Evolutionary conservation across 2,797 vertebrate species (phyloP).

Genomic region (Buceros bicornis): DNA sequence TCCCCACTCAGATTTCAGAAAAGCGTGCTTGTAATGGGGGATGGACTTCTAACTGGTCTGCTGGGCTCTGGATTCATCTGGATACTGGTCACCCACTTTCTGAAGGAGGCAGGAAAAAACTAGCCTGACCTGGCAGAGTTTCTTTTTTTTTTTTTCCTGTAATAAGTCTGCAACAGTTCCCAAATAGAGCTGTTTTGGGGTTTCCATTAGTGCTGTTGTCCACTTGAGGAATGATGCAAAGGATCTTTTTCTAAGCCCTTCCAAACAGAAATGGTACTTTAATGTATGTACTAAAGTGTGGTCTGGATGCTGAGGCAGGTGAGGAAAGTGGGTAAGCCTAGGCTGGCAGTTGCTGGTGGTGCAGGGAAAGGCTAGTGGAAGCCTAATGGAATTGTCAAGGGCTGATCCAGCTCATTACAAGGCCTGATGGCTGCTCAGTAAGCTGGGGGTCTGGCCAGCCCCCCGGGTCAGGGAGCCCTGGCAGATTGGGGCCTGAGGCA

Average conservation of each 20-base stretch:
- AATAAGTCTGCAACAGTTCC: not conserved
- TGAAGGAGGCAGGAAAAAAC: not conserved
- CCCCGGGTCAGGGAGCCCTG: not conserved
- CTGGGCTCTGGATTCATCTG: not conserved
- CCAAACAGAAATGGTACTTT: not conserved
- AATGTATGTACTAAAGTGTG: not conserved
- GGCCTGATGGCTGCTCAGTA: not conserved
- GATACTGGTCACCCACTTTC: not conserved
- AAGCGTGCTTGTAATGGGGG: not conserved
- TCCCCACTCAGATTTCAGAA: not conserved
- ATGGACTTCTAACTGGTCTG: not conserved
- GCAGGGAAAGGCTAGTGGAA: not conserved
- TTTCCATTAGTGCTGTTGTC: not conserved
- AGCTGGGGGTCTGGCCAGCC: not conserved
- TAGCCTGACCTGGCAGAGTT: not conserved
- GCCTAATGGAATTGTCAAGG: not conserved
- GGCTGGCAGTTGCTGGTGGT: not conserved
- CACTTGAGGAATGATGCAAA: not conserved
- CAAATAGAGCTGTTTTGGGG: fast-evolving
- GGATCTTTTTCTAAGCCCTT: not conserved
- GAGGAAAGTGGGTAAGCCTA: not conserved
- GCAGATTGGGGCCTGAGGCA: fast-evolving
- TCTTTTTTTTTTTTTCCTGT: not conserved
- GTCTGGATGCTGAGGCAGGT: not conserved
- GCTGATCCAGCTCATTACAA: not conserved